phyloP scores from a whole-genome alignment of 2,888 invertebrate genomes.

The Hymenopus coronatus region DNA sequence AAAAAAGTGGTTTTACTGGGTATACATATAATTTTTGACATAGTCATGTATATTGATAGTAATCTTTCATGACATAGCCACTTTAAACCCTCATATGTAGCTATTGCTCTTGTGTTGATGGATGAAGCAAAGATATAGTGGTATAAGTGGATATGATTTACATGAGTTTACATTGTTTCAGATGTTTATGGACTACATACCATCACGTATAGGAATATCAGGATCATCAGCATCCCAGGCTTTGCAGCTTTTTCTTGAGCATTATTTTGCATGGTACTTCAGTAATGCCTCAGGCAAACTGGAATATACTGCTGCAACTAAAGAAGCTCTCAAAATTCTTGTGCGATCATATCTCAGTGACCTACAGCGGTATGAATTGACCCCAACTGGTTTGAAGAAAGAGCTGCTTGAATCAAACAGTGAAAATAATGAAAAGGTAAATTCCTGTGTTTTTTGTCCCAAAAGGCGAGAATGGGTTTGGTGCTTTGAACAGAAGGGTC shows the following conservation, averaged over 20 bases:
- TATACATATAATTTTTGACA: too few species aligned
- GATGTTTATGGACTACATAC: slow-evolving; percentile 63
- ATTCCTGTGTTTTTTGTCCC: too few species aligned
- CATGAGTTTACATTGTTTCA: slow-evolving; percentile 41
- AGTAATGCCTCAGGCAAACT: not conserved
- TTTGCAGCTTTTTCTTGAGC: slow-evolving; percentile 38
- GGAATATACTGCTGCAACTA: slow-evolving; percentile 33
- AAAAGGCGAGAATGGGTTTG: not conserved
- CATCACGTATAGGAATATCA: slow-evolving; percentile 61
- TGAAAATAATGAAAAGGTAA: not conserved
- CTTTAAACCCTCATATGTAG: too few species aligned
- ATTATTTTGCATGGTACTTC: slow-evolving; percentile 32
- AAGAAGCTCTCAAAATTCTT: slow-evolving; percentile 40
- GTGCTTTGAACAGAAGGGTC: not conserved
- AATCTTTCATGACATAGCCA: too few species aligned
- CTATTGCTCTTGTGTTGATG: too few species aligned
- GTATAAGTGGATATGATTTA: too few species aligned
- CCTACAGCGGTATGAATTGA: slow-evolving; percentile 26
- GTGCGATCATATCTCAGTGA: slow-evolving; percentile 43
- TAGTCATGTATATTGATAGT: too few species aligned
- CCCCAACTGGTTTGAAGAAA: not conserved
- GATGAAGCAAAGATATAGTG: too few species aligned
- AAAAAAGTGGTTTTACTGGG: too few species aligned
- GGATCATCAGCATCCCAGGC: slow-evolving; percentile 41
- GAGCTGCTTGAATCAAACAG: not conserved